phyloP scores from a whole-genome alignment of 2,888 invertebrate species.

The Lordiphosa fenestrarum region DNA sequence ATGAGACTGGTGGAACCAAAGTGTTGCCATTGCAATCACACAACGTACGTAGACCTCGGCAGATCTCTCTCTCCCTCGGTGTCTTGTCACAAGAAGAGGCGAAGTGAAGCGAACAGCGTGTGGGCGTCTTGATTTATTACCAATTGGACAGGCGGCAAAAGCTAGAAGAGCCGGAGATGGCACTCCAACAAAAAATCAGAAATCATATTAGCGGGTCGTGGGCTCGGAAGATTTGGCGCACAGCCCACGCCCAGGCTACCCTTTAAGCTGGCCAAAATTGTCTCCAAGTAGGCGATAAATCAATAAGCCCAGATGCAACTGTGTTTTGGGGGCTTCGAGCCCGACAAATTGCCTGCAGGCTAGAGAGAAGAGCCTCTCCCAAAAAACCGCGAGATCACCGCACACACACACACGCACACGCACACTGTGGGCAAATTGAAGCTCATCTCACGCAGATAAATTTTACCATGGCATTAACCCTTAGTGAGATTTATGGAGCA shows the following conservation, averaged over 20 bases:
- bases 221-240: not conserved
- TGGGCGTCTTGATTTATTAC: slow-evolving; percentile 73
- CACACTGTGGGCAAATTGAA: slow-evolving; percentile 11
- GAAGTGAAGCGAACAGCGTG: slow-evolving; percentile 31
- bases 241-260: not conserved
- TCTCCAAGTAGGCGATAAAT: slow-evolving; percentile 38
- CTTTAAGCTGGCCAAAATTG: slow-evolving; percentile 2
- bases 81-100: slow-evolving; percentile 23
- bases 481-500: slow-evolving; percentile 70
- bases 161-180: slow-evolving; percentile 3
- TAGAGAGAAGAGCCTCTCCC: slow-evolving; percentile 1
- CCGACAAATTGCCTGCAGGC: slow-evolving; percentile 51
- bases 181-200: slow-evolving; percentile 1
- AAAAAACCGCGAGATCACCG: slow-evolving; percentile 5
- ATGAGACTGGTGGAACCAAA: slow-evolving; percentile 7
- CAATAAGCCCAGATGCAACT: slow-evolving; percentile 57
- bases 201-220: not conserved
- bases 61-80: slow-evolving; percentile 13
- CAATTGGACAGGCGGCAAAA: slow-evolving; percentile 53
- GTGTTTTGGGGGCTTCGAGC: slow-evolving; percentile 41
- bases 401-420: not conserved
- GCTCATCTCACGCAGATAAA: slow-evolving; percentile 56
- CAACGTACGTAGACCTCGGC: not conserved
- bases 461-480: slow-evolving; percentile 55
- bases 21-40: slow-evolving; percentile 9